Evolutionary conservation across 2,888 invertebrate genomes (phyloP).

Genomic region (Phaedon cochleariae): DNA sequence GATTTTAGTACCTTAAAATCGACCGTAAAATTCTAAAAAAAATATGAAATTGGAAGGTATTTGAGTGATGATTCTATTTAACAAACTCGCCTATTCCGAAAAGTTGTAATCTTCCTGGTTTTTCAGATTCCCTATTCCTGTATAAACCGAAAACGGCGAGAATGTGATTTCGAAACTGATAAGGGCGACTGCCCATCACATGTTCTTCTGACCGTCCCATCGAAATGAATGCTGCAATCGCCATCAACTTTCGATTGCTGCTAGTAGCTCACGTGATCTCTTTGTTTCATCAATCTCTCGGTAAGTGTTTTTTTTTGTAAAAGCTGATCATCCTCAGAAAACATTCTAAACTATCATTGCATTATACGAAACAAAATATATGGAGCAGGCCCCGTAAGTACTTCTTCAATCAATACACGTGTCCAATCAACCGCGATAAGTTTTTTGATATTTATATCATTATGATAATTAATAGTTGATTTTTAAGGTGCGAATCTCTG

Average conservation of each 20-base stretch:
- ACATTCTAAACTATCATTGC: neutral
- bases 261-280: constrained; percentile 49
- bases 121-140: constrained; percentile 27
- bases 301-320: constrained; percentile 39
- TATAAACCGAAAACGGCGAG: constrained; percentile 35
- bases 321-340: constrained; percentile 2
- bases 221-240: constrained; percentile 54
- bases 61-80: no score
- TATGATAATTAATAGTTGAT: no score
- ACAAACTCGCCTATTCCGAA: no score
- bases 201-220: constrained; percentile 40
- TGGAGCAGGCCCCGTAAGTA: neutral
- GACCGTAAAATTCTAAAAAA: no score
- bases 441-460: no score
- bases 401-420: no score
- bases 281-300: constrained; percentile 46
- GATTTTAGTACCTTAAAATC: no score
- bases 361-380: neutral
- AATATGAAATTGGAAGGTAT: no score
- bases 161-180: constrained; percentile 40
- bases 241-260: constrained; percentile 50
- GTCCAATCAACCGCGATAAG: no score
- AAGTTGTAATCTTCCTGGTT: no score
- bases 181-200: constrained; percentile 46
- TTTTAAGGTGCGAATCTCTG: no score